Conservation (phyloP, 1,140 invertebrate genomes). For the Drosophila oshimai region DNA sequence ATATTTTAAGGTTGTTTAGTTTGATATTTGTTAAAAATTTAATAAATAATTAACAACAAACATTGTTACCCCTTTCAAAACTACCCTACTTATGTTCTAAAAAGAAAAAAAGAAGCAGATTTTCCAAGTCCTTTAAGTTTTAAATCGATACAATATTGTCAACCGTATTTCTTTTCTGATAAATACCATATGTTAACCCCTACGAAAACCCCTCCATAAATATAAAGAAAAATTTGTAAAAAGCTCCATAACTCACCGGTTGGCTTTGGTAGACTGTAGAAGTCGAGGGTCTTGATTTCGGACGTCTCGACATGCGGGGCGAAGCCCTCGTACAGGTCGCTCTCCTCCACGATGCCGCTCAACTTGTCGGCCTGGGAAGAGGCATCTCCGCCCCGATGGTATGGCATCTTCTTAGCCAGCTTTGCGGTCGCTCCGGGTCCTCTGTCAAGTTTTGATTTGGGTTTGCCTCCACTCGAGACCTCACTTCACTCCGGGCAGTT, state of each 20-base stretch:
- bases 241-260: conserved; percentile 55
- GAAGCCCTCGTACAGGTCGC: conserved; percentile 88
- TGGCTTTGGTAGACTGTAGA: conserved; percentile 81
- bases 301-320: conserved; percentile 89
- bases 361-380: conserved; percentile 80
- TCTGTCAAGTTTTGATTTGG: conserved; percentile 34
- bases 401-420: conserved; percentile 78
- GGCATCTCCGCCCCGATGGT: conserved; percentile 69
- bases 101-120: too few species aligned
- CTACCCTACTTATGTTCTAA: too few species aligned
- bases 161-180: neutral
- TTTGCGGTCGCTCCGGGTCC: conserved; percentile 27
- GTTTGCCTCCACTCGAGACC: conserved; percentile 6
- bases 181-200: neutral
- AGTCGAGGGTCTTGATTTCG: conserved; percentile 85
- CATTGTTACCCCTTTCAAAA: too few species aligned
- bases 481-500: conserved; percentile 14
- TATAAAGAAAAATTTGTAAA: neutral
- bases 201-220: neutral
- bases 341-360: conserved; percentile 87
- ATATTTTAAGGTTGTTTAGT: too few species aligned
- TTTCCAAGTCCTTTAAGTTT: too few species aligned
- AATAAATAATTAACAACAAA: too few species aligned
- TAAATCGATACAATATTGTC: too few species aligned
- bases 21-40: too few species aligned